Base-by-base conservation (phyloP, 2,888 invertebrate genomes). In the Lochmaea crataegi region DNA sequence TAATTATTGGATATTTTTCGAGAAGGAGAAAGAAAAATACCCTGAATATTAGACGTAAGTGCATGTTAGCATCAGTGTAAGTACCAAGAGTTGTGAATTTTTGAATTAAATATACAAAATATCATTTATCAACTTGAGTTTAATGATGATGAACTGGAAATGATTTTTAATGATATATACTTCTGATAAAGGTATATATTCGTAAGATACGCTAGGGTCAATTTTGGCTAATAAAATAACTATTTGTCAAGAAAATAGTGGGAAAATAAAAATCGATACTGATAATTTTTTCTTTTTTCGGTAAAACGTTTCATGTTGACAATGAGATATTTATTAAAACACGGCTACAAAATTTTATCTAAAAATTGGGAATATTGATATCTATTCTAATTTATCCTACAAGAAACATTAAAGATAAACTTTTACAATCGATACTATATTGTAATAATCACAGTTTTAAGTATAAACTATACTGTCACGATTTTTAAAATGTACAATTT, bases 361-460 rank as follows among this genome's bases (percentile, higher is more conserved):
- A 64, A 53, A n/a, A 63, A 67, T 63, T 42, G 48, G 16, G 26
- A 66, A 66, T 48, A 67, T 60, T 68, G 64, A 64, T 41, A 68
- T 60, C 58, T 73, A 68, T 14, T 68, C 64, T 63, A 68, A 45
- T 64, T 65, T 58, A 68, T 41, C 61, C 71, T 71, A 67, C 61
- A 73, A 71, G 65, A 73, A 73, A 76, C 74, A 77, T 71, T 72
- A 70, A 73, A 75, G 78, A 78, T 78, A 77, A 75, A 75, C 67
- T 75, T 72, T 75, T 80, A 80, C 80, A 77, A 82, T 76, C 76
- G 76, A 73, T 71, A 75, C 78, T 78, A 78, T 77, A 78, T 82
- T 81, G 81, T 80, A 81, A 79, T 82, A 84, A 84, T 84, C 84
- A 84, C 84, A 84, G 84, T 82, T 83, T 80, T 82, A 82, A 82